phyloP scores from a whole-genome alignment of 2,888 invertebrate species.

The Iphiclides podalirius region DNA sequence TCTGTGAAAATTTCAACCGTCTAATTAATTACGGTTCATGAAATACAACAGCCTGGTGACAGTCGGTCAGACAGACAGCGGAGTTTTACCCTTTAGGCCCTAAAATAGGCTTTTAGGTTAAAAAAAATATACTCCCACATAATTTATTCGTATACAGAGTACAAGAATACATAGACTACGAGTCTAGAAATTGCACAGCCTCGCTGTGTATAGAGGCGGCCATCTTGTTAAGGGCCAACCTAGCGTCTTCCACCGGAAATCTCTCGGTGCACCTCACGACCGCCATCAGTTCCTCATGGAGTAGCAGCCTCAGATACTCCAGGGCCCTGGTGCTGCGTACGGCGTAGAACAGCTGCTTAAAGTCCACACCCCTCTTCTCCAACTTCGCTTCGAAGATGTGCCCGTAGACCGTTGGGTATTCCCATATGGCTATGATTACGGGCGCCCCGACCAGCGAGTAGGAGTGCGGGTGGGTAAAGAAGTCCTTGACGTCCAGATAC shows the following conservation, averaged over 20 bases:
- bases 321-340: conserved; percentile 58
- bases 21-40: no score
- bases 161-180: no score
- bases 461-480: conserved; percentile 63
- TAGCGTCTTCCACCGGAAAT: conserved; percentile 63
- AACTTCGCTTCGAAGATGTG: conserved; percentile 54
- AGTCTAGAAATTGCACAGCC: conserved; percentile 61
- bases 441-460: conserved; percentile 67
- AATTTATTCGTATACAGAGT: no score
- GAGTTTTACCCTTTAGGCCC: no score
- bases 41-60: no score
- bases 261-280: conserved; percentile 51
- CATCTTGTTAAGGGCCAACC: conserved; percentile 62
- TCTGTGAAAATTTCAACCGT: no score
- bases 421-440: conserved; percentile 61
- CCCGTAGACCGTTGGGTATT: conserved; percentile 63
- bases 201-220: conserved; percentile 61
- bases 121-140: no score
- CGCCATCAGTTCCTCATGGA: conserved; percentile 58
- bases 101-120: no score
- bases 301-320: conserved; percentile 54
- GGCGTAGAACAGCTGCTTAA: conserved; percentile 61
- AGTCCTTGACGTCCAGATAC: conserved; percentile 66
- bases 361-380: conserved; percentile 51
- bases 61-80: no score